phyloP scores from a whole-genome alignment of 1,140 invertebrate genomes.

The Zaprionus nigranus region DNA sequence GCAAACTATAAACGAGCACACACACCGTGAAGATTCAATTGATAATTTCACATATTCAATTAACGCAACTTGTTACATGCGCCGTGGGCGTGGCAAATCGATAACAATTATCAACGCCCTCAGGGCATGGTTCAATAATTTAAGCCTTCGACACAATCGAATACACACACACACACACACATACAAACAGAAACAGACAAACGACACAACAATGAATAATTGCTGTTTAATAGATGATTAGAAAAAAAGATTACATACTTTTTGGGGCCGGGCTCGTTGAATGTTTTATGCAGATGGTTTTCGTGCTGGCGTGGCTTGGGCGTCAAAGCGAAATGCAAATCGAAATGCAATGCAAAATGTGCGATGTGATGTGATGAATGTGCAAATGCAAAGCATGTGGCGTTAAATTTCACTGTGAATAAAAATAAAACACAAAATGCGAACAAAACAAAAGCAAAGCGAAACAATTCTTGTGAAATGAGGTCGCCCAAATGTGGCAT shows the following conservation, averaged over 20 bases:
- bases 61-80: slow-evolving; percentile 57
- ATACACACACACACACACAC: slow-evolving; percentile 10
- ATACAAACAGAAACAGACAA: too few relatives aligned
- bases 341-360: slow-evolving; percentile 39
- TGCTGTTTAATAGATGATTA: slow-evolving; percentile 76
- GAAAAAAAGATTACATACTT: slow-evolving; percentile 59
- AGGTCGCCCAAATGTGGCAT: slow-evolving; percentile 36
- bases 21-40: slow-evolving; percentile 38
- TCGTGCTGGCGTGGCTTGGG: slow-evolving; percentile 27
- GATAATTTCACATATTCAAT: slow-evolving; percentile 50
- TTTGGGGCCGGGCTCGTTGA: slow-evolving; percentile 49
- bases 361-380: slow-evolving; percentile 80
- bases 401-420: slow-evolving; percentile 66
- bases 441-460: slow-evolving; percentile 22
- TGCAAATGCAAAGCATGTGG: slow-evolving; percentile 71
- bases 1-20: neutral
- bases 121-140: slow-evolving; percentile 64
- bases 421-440: slow-evolving; percentile 42
- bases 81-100: slow-evolving; percentile 53
- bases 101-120: slow-evolving; percentile 73
- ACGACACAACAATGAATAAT: slow-evolving; percentile 51
- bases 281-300: slow-evolving; percentile 37
- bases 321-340: slow-evolving; percentile 44
- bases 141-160: slow-evolving; percentile 35
- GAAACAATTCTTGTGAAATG: slow-evolving; percentile 48